A percentile compares a stretch with the other conserved stretches of the same genome.
Conservation (phyloP, 2,888 invertebrate species). For the Eupsilia transversa region DNA sequence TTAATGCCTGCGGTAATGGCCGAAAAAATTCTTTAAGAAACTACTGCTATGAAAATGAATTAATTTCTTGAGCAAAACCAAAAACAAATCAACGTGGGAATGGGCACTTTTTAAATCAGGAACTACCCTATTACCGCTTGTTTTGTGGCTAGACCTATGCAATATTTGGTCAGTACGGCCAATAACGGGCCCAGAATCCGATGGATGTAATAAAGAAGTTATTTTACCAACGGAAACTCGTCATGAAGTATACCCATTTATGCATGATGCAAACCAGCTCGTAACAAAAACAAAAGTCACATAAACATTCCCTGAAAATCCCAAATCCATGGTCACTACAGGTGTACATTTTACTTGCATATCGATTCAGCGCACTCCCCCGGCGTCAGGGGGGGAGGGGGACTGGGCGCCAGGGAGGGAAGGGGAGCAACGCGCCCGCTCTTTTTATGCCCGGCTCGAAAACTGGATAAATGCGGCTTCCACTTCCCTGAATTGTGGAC, state of each 20-base stretch:
- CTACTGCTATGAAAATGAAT: neutral
- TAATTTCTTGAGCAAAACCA: neutral
- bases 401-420: conserved; percentile 62
- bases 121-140: neutral
- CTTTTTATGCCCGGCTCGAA: conserved; percentile 81
- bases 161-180: neutral
- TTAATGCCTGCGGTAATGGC: neutral
- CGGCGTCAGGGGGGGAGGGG: conserved; percentile 71
- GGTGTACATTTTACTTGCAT: conserved; percentile 84
- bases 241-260: neutral
- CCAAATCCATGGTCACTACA: conserved; percentile 69
- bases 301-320: conserved; percentile 56
- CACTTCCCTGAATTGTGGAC: conserved; percentile 74
- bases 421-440: conserved; percentile 67
- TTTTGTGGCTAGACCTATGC: neutral
- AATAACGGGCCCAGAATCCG: neutral
- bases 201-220: neutral
- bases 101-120: neutral
- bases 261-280: neutral
- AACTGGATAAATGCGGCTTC: conserved; percentile 80
- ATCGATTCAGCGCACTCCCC: conserved; percentile 85
- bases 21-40: neutral
- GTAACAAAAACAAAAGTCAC: neutral
- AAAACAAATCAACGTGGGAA: neutral
- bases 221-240: neutral